Conservation (phyloP, 2,797 vertebrate species). For the Lacerta viridis region DNA sequence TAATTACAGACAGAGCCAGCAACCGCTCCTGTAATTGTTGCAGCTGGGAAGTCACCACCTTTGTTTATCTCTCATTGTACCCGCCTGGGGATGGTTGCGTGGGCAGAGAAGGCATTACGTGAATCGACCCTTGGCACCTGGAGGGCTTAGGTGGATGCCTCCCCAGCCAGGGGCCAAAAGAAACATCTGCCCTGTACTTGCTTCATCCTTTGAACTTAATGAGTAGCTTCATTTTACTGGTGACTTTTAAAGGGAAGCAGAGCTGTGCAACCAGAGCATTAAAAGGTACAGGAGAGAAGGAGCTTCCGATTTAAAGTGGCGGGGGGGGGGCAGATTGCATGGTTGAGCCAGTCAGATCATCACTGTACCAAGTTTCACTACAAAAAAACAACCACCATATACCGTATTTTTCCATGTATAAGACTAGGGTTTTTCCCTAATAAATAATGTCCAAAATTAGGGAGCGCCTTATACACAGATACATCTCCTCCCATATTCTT, state of each 20-base stretch:
- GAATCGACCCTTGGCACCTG: neutral
- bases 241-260: neutral
- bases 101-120: neutral
- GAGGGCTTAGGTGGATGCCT: neutral
- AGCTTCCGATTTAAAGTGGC: neutral
- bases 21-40: neutral
- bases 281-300: neutral
- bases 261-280: neutral
- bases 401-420: neutral
- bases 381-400: neutral
- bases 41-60: neutral
- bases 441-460: too few relatives aligned
- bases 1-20: neutral
- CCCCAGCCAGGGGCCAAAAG: constrained; percentile 16
- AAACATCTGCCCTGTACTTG: neutral
- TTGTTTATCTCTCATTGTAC: neutral
- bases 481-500: too few relatives aligned
- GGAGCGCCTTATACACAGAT: too few relatives aligned
- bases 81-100: too few relatives aligned
- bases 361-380: neutral
- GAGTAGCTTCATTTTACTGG: constrained; percentile 8
- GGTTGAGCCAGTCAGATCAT: neutral
- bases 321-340: neutral
- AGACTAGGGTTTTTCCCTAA: too few relatives aligned
- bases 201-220: constrained; percentile 19